Evolutionary conservation across 2,797 vertebrate genomes (phyloP).

Genomic region (Halcyon chelicuti): DNA sequence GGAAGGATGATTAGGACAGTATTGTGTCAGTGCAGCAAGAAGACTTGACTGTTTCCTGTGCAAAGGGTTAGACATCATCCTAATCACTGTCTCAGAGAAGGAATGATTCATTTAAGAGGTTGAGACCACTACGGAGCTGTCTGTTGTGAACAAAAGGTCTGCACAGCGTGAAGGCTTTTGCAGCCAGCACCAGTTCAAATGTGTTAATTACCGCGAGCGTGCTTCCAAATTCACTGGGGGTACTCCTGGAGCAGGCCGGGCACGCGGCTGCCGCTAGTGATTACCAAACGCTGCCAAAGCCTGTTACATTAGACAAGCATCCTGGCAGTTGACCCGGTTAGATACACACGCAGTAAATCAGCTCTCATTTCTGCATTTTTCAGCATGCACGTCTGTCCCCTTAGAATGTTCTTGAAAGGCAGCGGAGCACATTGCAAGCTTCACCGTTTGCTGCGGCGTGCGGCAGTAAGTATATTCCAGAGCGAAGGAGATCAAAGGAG

Average conservation of each 20-base stretch:
- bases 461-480: fast-evolving
- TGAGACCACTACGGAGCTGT: background rate
- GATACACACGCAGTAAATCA: background rate
- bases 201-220: background rate
- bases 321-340: background rate
- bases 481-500: background rate
- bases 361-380: background rate
- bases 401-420: background rate
- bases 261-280: too few species aligned
- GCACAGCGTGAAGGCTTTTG: background rate
- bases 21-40: background rate
- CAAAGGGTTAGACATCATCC: background rate
- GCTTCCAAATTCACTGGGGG: background rate
- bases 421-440: background rate
- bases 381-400: fast-evolving
- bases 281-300: background rate
- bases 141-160: background rate
- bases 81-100: background rate
- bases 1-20: background rate
- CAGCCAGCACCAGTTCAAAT: background rate
- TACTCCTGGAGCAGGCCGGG: background rate
- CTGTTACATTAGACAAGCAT: background rate
- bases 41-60: background rate
- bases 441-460: background rate
- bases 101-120: background rate